Percentiles rank a stretch among this genome's conserved stretches.
phyloP scores from a whole-genome alignment of 2,113 vertebrate genomes.

The Pycnonotus jocosus region DNA sequence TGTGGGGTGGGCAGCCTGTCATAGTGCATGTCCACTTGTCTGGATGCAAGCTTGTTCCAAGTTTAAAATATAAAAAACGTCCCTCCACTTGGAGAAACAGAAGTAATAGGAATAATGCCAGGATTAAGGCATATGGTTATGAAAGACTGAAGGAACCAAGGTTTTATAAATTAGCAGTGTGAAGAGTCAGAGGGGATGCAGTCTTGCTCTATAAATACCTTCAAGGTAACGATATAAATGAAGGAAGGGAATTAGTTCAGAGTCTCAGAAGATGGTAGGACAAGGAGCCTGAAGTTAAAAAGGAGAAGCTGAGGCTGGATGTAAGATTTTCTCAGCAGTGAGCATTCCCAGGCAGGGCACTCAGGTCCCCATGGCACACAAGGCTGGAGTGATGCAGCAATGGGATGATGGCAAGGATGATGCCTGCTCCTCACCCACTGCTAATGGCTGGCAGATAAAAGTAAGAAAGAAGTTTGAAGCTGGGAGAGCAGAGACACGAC shows the following conservation, averaged over 20 bases:
- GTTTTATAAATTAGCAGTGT: slow-evolving; percentile 19
- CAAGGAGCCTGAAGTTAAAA: slow-evolving; percentile 15
- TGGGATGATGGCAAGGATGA: accelerated
- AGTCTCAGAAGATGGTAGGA: slow-evolving; percentile 33
- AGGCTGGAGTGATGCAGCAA: background rate
- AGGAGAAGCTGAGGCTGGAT: background rate
- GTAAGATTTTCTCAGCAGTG: background rate
- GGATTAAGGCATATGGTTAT: background rate
- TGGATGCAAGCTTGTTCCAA: background rate
- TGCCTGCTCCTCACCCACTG: background rate
- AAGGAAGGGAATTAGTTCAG: slow-evolving; percentile 57
- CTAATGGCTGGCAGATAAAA: background rate
- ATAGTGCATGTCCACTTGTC: accelerated
- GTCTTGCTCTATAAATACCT: slow-evolving; percentile 58
- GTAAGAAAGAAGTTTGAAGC: background rate
- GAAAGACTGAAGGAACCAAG: slow-evolving; percentile 2
- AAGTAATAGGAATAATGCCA: background rate
- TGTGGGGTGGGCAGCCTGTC: background rate
- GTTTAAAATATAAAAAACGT: background rate
- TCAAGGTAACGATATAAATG: slow-evolving; percentile 57
- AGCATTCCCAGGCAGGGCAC: background rate
- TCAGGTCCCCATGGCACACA: accelerated
- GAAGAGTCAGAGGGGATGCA: slow-evolving; percentile 25
- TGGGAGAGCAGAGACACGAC: background rate
- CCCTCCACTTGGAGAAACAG: background rate